phyloP scores from a whole-genome alignment of 2,888 invertebrate genomes.

The Drosophila ezoana region DNA sequence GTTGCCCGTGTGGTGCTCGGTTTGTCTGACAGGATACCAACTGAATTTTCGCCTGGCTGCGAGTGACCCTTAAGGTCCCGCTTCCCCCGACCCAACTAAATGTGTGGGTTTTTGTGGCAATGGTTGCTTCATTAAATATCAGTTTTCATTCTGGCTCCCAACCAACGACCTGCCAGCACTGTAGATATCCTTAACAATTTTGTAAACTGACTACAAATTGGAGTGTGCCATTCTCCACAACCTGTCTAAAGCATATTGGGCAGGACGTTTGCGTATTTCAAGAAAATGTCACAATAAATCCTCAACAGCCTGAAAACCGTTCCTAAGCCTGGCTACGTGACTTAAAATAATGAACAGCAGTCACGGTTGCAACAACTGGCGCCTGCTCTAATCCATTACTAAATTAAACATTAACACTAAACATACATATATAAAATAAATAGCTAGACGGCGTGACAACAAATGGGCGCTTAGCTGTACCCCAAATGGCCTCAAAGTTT shows the following conservation, averaged over 20 bases:
- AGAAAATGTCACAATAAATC: constrained; percentile 79
- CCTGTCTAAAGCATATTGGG: constrained; percentile 32
- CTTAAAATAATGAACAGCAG: constrained; percentile 73
- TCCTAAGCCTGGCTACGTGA: constrained; percentile 65
- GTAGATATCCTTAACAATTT: constrained; percentile 9
- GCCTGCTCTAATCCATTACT: constrained; percentile 82
- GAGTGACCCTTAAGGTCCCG: not conserved
- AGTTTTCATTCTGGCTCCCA: constrained; percentile 40
- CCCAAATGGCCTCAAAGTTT: constrained; percentile 28
- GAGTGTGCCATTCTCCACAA: constrained; percentile 13
- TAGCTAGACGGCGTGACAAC: constrained; percentile 78
- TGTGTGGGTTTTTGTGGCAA: constrained; percentile 23
- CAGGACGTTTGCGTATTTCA: constrained; percentile 45
- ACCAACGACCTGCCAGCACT: not conserved
- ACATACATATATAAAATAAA: constrained; percentile 78
- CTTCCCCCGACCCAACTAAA: not conserved
- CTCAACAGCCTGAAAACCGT: constrained; percentile 35
- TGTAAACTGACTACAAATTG: constrained; percentile 8
- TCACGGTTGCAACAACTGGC: constrained; percentile 33
- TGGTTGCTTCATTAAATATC: constrained; percentile 71
- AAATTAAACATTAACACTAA: constrained; percentile 82
- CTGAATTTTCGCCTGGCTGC: constrained; percentile 23
- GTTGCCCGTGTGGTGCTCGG: constrained; percentile 20
- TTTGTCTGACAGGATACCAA: constrained; percentile 24
- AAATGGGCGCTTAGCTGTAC: constrained; percentile 51